These are phyloP conservation scores for Drosophila vallismaia DNA, from an alignment of 2,888 invertebrate genomes.

Conservation along the genomic window DNA sequence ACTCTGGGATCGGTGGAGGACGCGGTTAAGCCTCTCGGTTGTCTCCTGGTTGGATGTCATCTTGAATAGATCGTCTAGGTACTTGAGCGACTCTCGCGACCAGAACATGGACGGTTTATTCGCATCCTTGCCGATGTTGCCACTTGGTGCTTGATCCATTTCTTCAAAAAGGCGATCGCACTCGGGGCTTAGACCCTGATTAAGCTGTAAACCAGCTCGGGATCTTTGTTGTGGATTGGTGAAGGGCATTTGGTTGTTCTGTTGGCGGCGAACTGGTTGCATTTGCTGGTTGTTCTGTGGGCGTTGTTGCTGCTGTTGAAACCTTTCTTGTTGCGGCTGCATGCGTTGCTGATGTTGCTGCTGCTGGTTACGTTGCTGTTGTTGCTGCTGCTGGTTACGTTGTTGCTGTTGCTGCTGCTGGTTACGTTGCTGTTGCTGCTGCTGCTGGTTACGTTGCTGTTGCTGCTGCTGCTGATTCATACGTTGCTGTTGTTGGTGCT, in stretches of 20 bases:
- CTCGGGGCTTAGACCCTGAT: slow-evolving; percentile 39
- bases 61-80: slow-evolving; percentile 73
- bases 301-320: not conserved
- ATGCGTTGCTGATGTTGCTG: not conserved
- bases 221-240: slow-evolving; percentile 55
- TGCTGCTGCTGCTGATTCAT: not conserved
- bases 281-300: not conserved
- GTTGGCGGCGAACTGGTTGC: slow-evolving; percentile 15
- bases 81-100: slow-evolving; percentile 82
- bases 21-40: slow-evolving; percentile 70
- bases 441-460: not conserved
- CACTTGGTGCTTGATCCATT: slow-evolving; percentile 41
- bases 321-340: not conserved
- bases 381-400: not conserved
- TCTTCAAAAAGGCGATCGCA: slow-evolving; percentile 61
- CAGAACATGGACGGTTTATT: slow-evolving; percentile 78
- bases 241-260: slow-evolving; percentile 44
- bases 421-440: not conserved
- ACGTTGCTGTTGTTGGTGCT: slow-evolving; percentile 6
- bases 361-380: not conserved
- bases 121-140: slow-evolving; percentile 50
- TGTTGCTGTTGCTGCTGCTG: not conserved
- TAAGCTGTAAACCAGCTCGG: slow-evolving; percentile 45
- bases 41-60: slow-evolving; percentile 54
- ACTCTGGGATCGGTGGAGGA: slow-evolving; percentile 74